Conservation (phyloP, 2,797 vertebrate genomes). For the Coregonus suidteri region DNA sequence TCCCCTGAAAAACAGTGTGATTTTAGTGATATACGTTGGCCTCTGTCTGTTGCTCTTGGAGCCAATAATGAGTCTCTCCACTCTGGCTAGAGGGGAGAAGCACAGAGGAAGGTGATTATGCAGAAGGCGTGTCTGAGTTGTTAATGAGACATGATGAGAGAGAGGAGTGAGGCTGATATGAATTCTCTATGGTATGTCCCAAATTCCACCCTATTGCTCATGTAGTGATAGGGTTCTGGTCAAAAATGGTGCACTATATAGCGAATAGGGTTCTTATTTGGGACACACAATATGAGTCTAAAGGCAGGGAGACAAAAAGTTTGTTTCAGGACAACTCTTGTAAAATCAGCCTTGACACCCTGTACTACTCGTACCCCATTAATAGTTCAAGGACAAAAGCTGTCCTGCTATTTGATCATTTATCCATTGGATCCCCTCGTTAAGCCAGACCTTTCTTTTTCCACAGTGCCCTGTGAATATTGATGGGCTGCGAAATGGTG, state of each 20-base stretch:
- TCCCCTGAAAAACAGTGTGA: constrained; percentile 18
- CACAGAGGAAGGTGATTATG: constrained; percentile 64
- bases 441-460: constrained; percentile 52
- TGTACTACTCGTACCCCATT: constrained; percentile 66
- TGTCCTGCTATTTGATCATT: constrained; percentile 67
- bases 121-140: constrained; percentile 61
- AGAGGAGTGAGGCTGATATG: not conserved
- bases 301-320: constrained; percentile 59
- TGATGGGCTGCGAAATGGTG: constrained; percentile 56
- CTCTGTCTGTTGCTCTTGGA: constrained; percentile 39
- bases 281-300: constrained; percentile 30
- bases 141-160: constrained; percentile 55
- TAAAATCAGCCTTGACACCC: constrained; percentile 67
- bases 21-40: constrained; percentile 43
- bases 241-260: not conserved
- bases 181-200: not conserved
- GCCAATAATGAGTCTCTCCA: constrained; percentile 67
- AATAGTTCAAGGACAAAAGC: constrained; percentile 73
- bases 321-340: constrained; percentile 62
- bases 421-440: constrained; percentile 62
- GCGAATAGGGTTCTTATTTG: constrained; percentile 22
- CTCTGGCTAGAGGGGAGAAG: constrained; percentile 47
- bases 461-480: constrained; percentile 58
- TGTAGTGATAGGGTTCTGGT: not conserved
- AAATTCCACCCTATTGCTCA: not conserved